phyloP scores from a whole-genome alignment of 2,888 invertebrate genomes.

The Lasioglossum malachurum region DNA sequence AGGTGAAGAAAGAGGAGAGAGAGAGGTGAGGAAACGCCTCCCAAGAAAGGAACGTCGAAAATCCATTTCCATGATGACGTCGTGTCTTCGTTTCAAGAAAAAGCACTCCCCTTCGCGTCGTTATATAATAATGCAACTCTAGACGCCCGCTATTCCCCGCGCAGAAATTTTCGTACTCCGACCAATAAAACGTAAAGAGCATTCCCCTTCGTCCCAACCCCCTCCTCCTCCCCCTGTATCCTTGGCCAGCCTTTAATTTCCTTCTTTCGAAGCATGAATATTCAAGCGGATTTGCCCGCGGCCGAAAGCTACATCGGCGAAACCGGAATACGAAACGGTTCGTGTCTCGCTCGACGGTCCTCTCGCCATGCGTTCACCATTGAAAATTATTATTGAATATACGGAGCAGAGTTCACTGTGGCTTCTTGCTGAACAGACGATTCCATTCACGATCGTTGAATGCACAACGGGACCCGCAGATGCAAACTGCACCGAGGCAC shows the following conservation, averaged over 20 bases:
- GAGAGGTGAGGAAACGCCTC: neutral
- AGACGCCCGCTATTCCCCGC: neutral
- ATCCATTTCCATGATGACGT: conserved; percentile 60
- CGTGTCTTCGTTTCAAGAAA: conserved; percentile 34
- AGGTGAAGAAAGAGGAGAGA: neutral
- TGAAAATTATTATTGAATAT: conserved; percentile 41
- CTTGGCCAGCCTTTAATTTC: conserved; percentile 34
- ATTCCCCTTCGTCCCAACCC: neutral
- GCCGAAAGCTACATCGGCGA: neutral
- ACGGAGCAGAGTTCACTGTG: neutral
- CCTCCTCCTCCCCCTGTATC: neutral
- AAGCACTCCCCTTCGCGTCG: conserved; percentile 30
- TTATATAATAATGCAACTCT: conserved; percentile 25
- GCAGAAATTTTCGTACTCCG: neutral
- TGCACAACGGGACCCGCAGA: neutral
- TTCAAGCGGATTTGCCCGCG: conserved; percentile 22
- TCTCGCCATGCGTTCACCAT: neutral
- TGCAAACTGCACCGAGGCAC: neutral
- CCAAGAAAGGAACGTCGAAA: conserved; percentile 29
- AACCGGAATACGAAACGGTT: neutral
- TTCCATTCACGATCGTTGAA: neutral
- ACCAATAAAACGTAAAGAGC: conserved; percentile 7
- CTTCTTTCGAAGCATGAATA: conserved; percentile 47
- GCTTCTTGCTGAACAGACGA: conserved; percentile 1
- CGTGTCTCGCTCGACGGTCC: neutral